A percentile compares a stretch with the other conserved stretches of the same genome.
These are phyloP conservation scores for Luehdorfia chinensis DNA, from an alignment of 1,140 invertebrate genomes.

Conservation along the genomic window DNA sequence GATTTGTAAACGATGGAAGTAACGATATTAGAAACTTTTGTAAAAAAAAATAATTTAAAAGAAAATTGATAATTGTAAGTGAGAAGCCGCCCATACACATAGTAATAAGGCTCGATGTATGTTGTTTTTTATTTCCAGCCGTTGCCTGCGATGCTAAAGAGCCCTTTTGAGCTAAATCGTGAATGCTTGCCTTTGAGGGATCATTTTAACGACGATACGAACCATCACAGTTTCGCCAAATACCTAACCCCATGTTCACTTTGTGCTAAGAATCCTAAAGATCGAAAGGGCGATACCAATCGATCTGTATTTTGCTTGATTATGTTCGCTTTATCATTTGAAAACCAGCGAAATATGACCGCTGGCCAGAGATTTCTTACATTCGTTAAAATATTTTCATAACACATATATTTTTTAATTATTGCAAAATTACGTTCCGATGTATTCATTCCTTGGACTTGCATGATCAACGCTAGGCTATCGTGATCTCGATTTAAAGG, in stretches of 20 bases:
- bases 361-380: conserved; percentile 42
- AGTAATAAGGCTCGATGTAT: conserved; percentile 75
- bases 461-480: conserved; percentile 58
- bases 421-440: conserved; percentile 42
- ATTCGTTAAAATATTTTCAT: conserved; percentile 28
- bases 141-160: conserved; percentile 76
- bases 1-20: no score
- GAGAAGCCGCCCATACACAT: conserved; percentile 54
- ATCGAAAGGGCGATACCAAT: conserved; percentile 32
- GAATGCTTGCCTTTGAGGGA: conserved; percentile 76
- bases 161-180: conserved; percentile 77
- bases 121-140: conserved; percentile 78
- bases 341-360: conserved; percentile 69
- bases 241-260: conserved; percentile 69
- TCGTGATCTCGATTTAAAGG: conserved; percentile 50
- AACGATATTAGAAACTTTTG: no score
- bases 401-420: conserved; percentile 32
- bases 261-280: conserved; percentile 67
- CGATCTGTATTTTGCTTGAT: conserved; percentile 47
- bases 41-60: conserved; percentile 16
- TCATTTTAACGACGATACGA: conserved; percentile 75
- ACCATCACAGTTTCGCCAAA: conserved; percentile 68
- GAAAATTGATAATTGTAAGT: conserved; percentile 45
- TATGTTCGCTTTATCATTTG: conserved; percentile 64
- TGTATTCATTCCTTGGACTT: conserved; percentile 70